A percentile compares a stretch with the other conserved stretches of the same genome.
These are phyloP conservation scores for Orchesellides sinensis DNA, from an alignment of 2,888 invertebrate genomes.

Conservation along the genomic window DNA sequence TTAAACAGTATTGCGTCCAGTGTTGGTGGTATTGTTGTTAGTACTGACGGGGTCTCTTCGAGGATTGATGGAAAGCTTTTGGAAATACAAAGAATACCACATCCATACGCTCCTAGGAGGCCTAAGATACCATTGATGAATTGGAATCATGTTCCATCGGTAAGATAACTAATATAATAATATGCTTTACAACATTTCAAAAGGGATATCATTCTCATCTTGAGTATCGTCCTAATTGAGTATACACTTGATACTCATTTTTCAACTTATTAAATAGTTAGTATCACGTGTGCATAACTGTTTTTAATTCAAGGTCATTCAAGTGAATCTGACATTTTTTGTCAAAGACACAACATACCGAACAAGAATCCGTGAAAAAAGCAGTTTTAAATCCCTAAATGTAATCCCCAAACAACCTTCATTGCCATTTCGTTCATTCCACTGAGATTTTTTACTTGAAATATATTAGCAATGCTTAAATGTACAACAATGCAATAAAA, in stretches of 20 bases:
- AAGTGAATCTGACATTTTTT: constrained; percentile 41
- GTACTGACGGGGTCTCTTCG: constrained; percentile 33
- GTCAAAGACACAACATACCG: constrained; percentile 16
- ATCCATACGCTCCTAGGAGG: constrained; percentile 52
- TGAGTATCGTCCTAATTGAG: too few relatives aligned
- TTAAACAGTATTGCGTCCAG: constrained; percentile 30
- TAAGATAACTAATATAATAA: constrained; percentile 44
- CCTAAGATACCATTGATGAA: constrained; percentile 69
- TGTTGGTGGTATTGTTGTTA: constrained; percentile 38
- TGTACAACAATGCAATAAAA: too few relatives aligned
- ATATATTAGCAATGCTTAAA: too few relatives aligned
- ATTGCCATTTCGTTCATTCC: neutral
- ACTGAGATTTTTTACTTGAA: too few relatives aligned
- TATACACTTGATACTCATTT: too few relatives aligned
- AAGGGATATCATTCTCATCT: neutral
- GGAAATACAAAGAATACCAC: constrained; percentile 55
- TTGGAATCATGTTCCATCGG: constrained; percentile 73
- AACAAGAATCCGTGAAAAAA: constrained; percentile 36
- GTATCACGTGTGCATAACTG: constrained; percentile 31
- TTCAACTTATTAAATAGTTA: neutral
- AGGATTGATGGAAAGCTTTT: constrained; percentile 48
- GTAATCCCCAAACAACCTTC: neutral
- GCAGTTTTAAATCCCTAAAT: constrained; percentile 23
- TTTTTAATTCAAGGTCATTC: constrained; percentile 56
- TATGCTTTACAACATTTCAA: neutral